Conservation (phyloP, 2,888 invertebrate species). For the Hirtodrosophila cameraria region DNA sequence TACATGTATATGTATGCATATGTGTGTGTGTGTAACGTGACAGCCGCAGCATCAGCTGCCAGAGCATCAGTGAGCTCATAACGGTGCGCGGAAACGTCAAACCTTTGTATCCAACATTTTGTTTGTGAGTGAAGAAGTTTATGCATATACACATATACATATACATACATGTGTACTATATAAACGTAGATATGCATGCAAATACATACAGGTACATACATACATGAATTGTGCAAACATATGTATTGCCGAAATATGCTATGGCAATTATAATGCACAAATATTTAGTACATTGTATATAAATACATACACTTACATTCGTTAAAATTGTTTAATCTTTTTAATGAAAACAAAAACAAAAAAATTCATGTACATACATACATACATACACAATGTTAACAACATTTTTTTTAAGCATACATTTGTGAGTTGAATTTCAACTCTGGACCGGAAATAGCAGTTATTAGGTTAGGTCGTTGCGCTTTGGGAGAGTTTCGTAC, state of each 20-base stretch:
- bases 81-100: constrained; percentile 54
- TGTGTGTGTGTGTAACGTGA: constrained; percentile 43
- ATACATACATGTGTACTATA: constrained; percentile 18
- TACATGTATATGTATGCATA: constrained; percentile 2
- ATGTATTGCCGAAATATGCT: constrained; percentile 4
- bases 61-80: constrained; percentile 58
- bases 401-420: background rate
- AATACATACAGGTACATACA: background rate
- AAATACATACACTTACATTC: background rate
- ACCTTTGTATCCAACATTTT: constrained; percentile 28
- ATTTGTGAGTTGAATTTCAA: background rate
- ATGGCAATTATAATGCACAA: background rate
- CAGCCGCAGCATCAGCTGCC: constrained; percentile 61
- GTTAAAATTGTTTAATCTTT: no score
- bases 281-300: background rate
- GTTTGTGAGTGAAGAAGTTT: constrained; percentile 39
- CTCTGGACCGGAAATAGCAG: no score
- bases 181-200: background rate
- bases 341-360: no score
- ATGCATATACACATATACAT: constrained; percentile 11
- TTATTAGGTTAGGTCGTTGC: no score
- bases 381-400: background rate
- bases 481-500: no score
- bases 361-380: no score
- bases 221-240: background rate